Base-by-base conservation (phyloP, 1,140 invertebrate genomes). In the Formica selysi region DNA sequence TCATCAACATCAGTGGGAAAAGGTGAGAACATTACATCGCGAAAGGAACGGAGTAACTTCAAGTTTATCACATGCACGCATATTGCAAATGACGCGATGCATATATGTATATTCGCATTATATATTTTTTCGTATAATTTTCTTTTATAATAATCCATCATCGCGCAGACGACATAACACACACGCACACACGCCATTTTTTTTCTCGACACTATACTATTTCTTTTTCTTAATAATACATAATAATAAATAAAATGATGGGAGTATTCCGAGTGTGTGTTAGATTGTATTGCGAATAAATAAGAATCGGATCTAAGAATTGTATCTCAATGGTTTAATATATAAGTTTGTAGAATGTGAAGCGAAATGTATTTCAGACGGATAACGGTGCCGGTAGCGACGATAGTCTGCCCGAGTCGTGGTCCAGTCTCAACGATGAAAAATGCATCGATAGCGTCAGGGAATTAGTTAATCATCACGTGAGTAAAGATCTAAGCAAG, bases 401-500 rank as follows among this genome's bases (percentile, higher is more conserved):
- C 48, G 91, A 91, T 19, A 95, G 94, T 76, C 89, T 94, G 61
- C 91, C 92, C 68, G 94, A 95, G 73, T 95, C 94, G 11, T 95
- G 94, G 94, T 93, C 94, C 3, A 95, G 93, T 83, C 64, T 94
- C 22, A 94, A 92, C 88, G 96, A 96, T 67, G 96, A 96, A 26
- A 95, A 95, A 81, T 96, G 96, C 10, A 94, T 95, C 3, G 93
- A 95, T 70, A 95, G 93, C 48, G 95, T 97, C 86, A 95, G 95
- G 89, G 96, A 96, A 80, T 94, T 96, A 62, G 96, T 96, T 22
- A 96, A 96, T 87, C 95, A 96, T 93, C 96, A 97, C 92, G 96
- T 97, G 91, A 96, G 96, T 95, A 65, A 51, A 51, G 13, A 16
- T 48, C 41, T 44, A 11, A 44, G 48, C 80, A 44, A 6, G 11